Base-by-base conservation (phyloP, 2,113 vertebrate species). In the Gymnorhina tibicen region DNA sequence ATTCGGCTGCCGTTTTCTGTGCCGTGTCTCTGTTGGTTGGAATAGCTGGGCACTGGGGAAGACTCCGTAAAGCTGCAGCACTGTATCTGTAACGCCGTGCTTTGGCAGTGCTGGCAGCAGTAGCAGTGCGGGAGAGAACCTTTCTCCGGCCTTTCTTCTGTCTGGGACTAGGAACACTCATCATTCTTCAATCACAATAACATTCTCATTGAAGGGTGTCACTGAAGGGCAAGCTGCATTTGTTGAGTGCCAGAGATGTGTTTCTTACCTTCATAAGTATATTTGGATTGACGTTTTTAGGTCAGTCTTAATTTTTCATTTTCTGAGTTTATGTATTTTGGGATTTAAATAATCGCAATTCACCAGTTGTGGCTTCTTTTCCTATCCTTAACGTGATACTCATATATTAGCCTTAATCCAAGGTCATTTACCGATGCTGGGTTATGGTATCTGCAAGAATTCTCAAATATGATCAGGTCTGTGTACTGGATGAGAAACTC, bases 231-330 rank as follows among this genome's bases (percentile, higher is more conserved):
- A 85, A 72, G 44, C 33, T 58, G 20, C 46, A 8, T 89, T 69
- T 84, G 32, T 81, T 72, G 30, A 20, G 9, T 87, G 44, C 19
- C 47, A 64, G 39, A 85, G 33, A 19, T 42, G 20, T 33, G 32
- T 75, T 89, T 91, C 64, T 82, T 74, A 53, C 44, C 37, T 91
- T 86, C 67, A 44, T 64, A 35, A 70, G 72, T 60, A 18, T 60
- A 56, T 41, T 91, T 68, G 30, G 33, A 28, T 81, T 80, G 19
- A 1, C 7, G 37, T 85, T 62, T 68, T 78, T 18, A 85, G 22
- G 19, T 56, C 33, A 66, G 1, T 83, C 79, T 66, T 83, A n/a
- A 66, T 72, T 88, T 84, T 87, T 22, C 80, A 37, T 86, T 80
- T 96, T 59, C 37, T 52, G 32, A 77, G 16, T 84, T 86, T 67